A percentile compares a stretch with the other conserved stretches of the same genome.
phyloP scores from a whole-genome alignment of 2,797 vertebrate genomes.

The Pipistrellus pipistrellus region DNA sequence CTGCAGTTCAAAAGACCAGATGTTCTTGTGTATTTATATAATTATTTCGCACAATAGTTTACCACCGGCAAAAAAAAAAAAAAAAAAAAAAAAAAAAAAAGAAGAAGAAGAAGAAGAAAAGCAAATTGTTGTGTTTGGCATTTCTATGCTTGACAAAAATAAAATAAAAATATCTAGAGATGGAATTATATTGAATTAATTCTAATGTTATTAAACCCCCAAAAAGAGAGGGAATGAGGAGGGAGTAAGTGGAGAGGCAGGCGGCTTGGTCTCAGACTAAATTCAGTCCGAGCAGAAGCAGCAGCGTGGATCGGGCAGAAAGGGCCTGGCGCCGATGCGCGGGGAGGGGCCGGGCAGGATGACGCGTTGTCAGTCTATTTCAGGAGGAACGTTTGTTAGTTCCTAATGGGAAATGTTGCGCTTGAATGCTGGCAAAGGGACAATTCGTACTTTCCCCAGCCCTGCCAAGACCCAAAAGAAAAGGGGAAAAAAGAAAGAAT shows the following conservation, averaged over 20 bases:
- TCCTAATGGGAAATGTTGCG: slow-evolving; percentile 90
- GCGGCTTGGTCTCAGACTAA: slow-evolving; percentile 64
- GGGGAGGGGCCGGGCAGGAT: slow-evolving; percentile 84
- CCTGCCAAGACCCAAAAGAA: slow-evolving; percentile 79
- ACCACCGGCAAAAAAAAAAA: slow-evolving; percentile 68
- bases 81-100: slow-evolving; percentile 61
- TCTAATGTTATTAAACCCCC: slow-evolving; percentile 75
- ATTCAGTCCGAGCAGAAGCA: slow-evolving; percentile 82
- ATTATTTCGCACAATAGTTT: slow-evolving; percentile 82
- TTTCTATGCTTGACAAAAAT: slow-evolving; percentile 57
- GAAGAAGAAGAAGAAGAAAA: slow-evolving; percentile 46
- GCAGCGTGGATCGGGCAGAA: slow-evolving; percentile 85
- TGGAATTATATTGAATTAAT: slow-evolving; percentile 73
- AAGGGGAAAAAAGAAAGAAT: not conserved
- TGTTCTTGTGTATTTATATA: slow-evolving; percentile 80
- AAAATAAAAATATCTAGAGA: slow-evolving; percentile 43
- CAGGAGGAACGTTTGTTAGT: slow-evolving; percentile 92
- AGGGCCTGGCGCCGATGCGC: slow-evolving; percentile 82
- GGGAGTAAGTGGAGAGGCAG: slow-evolving; percentile 19
- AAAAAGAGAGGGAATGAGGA: slow-evolving; percentile 22
- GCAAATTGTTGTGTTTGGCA: slow-evolving; percentile 72
- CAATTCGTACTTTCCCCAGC: slow-evolving; percentile 84
- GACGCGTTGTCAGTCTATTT: slow-evolving; percentile 91
- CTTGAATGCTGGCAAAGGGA: slow-evolving; percentile 90
- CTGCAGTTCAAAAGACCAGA: slow-evolving; percentile 83